These are phyloP conservation scores for Drosophila serrata DNA, from an alignment of 1,140 invertebrate species.

Conservation along the genomic window DNA sequence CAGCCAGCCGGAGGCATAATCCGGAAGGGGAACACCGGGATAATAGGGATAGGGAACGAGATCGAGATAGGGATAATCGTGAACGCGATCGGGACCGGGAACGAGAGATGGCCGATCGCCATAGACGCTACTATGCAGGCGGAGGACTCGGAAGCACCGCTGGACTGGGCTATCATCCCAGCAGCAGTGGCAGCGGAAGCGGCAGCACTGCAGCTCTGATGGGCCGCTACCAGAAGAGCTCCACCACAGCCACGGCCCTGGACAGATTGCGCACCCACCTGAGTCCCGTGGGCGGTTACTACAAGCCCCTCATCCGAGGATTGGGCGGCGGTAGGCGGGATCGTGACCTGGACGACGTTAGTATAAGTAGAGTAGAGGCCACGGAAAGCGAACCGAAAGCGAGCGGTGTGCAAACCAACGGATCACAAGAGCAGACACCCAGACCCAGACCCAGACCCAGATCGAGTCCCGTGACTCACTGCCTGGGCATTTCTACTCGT, in stretches of 20 bases:
- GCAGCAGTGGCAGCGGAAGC: constrained; percentile 43
- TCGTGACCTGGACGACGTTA: constrained; percentile 78
- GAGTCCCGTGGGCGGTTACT: constrained; percentile 82
- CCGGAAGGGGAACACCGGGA: constrained; percentile 60
- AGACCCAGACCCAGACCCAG: constrained; percentile 41
- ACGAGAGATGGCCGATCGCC: constrained; percentile 77
- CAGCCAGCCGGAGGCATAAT: constrained; percentile 56
- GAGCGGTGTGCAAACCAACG: constrained; percentile 54
- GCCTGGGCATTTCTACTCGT: constrained; percentile 25
- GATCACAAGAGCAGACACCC: constrained; percentile 5
- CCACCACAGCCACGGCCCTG: constrained; percentile 77
- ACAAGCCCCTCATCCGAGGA: constrained; percentile 80
- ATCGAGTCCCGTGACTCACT: constrained; percentile 32
- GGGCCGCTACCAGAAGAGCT: constrained; percentile 80
- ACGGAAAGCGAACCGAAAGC: constrained; percentile 2
- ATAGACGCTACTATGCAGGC: constrained; percentile 77
- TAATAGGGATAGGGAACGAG: constrained; percentile 41
- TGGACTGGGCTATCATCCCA: constrained; percentile 43
- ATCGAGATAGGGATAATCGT: constrained; percentile 21
- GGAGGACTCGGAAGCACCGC: constrained; percentile 57
- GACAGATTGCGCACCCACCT: constrained; percentile 82
- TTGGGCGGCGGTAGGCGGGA: constrained; percentile 57
- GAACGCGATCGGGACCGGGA: constrained; percentile 50
- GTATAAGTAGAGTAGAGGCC: constrained; percentile 41
- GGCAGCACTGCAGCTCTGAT: constrained; percentile 46